A percentile compares a stretch with the other conserved stretches of the same genome.
Conservation (phyloP, 2,888 invertebrate genomes). For the Drosophila nigricruria region DNA sequence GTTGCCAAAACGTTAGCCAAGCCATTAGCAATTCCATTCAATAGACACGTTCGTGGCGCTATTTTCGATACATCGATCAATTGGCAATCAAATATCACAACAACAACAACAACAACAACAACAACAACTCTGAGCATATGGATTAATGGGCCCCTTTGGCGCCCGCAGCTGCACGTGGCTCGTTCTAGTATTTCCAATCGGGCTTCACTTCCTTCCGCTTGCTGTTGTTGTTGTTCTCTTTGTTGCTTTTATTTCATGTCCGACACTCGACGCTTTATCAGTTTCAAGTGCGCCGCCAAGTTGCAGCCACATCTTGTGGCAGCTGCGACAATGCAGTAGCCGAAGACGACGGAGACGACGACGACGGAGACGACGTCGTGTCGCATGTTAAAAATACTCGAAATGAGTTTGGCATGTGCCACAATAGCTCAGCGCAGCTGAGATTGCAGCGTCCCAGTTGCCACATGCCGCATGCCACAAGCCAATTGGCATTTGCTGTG, state of each 20-base stretch:
- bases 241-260: constrained; percentile 33
- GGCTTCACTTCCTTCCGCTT: constrained; percentile 20
- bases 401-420: constrained; percentile 79
- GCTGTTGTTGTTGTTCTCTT: constrained; percentile 32
- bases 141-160: constrained; percentile 38
- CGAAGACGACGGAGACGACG: background rate
- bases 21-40: constrained; percentile 44
- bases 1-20: constrained; percentile 39
- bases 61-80: constrained; percentile 74
- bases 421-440: constrained; percentile 35
- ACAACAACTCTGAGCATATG: constrained; percentile 16
- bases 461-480: constrained; percentile 12
- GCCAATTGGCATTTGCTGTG: constrained; percentile 25
- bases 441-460: constrained; percentile 5
- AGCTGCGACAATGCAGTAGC: constrained; percentile 43
- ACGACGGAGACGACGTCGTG: constrained; percentile 12
- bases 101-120: constrained; percentile 8
- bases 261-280: constrained; percentile 48
- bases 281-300: constrained; percentile 66
- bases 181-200: constrained; percentile 9
- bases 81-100: constrained; percentile 60
- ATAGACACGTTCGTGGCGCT: constrained; percentile 49
- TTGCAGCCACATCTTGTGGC: constrained; percentile 26
- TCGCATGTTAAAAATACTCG: constrained; percentile 64
- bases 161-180: constrained; percentile 21